These are phyloP conservation scores for Mycalesis mineus DNA, from an alignment of 2,888 invertebrate species.

Conservation along the genomic window DNA sequence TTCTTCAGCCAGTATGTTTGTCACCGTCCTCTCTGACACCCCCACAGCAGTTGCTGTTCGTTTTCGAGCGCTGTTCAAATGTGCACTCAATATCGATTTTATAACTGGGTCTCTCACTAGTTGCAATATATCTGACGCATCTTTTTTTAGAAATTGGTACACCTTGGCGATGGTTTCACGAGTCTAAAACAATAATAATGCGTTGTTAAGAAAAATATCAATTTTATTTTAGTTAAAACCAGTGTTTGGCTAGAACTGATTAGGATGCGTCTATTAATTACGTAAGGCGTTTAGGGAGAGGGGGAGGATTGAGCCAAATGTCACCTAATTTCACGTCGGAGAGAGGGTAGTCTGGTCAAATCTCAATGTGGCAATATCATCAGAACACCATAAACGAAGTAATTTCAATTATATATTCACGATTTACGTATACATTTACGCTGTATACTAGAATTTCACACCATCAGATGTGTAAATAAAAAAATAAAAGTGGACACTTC, in stretches of 20 bases:
- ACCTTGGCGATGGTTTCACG: constrained; percentile 24
- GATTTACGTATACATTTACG: too few species aligned
- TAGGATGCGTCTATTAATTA: background rate
- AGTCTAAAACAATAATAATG: constrained; percentile 20
- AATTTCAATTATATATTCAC: too few species aligned
- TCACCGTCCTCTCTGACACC: constrained; percentile 23
- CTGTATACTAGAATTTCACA: too few species aligned
- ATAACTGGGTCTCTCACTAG: constrained; percentile 18
- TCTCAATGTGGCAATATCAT: too few species aligned
- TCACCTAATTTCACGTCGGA: too few species aligned
- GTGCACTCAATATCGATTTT: background rate
- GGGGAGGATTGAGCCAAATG: too few species aligned
- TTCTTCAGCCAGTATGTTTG: constrained; percentile 23
- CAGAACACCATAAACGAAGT: too few species aligned
- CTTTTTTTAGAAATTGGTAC: constrained; percentile 23
- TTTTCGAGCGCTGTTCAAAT: constrained; percentile 11
- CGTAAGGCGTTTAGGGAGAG: too few species aligned
- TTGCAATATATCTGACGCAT: constrained; percentile 21
- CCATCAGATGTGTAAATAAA: too few species aligned
- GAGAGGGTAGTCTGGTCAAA: too few species aligned
- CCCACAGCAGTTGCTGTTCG: constrained; percentile 24
- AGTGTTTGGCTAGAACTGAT: too few species aligned
- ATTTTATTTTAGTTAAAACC: background rate
- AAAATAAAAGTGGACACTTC: too few species aligned
- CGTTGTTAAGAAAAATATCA: background rate